Conservation (phyloP, 2,888 invertebrate species). For the Sphaeridia pumilis region DNA sequence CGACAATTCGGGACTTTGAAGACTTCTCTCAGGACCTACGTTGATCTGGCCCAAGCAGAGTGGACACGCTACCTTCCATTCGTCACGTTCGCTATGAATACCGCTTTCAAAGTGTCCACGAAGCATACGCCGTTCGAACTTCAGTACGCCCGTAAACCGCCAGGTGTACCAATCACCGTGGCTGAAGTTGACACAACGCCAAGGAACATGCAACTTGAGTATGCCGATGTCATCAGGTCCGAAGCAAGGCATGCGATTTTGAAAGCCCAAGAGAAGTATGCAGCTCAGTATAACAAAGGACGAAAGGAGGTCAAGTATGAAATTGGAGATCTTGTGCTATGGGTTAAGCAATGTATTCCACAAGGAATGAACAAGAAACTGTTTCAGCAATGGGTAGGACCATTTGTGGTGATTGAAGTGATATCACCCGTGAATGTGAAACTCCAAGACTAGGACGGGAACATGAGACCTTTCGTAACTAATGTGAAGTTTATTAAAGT, state of each 20-base stretch:
- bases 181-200: background rate
- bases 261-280: background rate
- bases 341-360: background rate
- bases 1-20: background rate
- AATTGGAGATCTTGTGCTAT: background rate
- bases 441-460: no score
- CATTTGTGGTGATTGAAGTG: background rate
- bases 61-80: constrained; percentile 4
- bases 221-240: background rate
- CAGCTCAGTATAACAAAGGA: background rate
- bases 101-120: background rate
- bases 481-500: no score
- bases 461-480: no score
- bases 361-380: background rate
- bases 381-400: background rate
- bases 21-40: background rate
- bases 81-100: background rate
- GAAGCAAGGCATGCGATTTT: background rate
- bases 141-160: background rate
- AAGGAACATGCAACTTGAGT: background rate
- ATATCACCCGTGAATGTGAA: no score
- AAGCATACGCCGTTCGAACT: constrained; percentile 8
- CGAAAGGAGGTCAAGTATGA: background rate
- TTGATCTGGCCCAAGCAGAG: background rate
- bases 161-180: background rate